Evolutionary conservation across 2,797 vertebrate species (phyloP), one percentile per base, ranked within the genome.

Genomic region (Darevskia nairensis): DNA sequence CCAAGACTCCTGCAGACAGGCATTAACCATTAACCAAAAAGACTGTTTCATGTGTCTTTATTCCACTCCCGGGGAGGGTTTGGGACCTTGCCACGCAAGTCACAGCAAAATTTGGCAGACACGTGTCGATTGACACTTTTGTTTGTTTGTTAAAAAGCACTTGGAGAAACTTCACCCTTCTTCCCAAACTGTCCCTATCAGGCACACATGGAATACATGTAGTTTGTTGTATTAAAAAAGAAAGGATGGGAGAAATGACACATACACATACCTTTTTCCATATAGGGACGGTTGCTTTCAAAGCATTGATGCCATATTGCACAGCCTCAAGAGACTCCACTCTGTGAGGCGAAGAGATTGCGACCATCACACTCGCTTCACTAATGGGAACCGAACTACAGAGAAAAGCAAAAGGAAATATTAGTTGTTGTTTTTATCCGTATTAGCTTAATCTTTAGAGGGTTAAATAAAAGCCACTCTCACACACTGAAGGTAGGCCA

Each of bases 331-430:
- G 97, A 41, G 98, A 96, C 3, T 98, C 97, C 0, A 86, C 91
- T 85, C 98, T 97, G 84, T 98, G 98, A 21, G 98, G 98, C 6
- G 98, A 98, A 0, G 99, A 99, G 88, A 98, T 96, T 8, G 98
- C 98, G 85, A 99, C 98, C 91, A 97, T 96, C 39, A 99, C 96
- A 35, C 98, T 99, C 81, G 98, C 98, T 95, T 99, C 98, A 3
- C 97, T 97, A 93, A 99, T 93, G 79, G 97, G 97, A 94, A 99
- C 98, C 89, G 97, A 93, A 55, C 98, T 98, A 92, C 23, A 89
- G 92, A 78, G 85, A 87, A 92, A 89, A 46, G 81, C 61, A 89
- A 68, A 76, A 92, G 88, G 29, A 64, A 91, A 89, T 89, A 87
- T 86, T 82, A 92, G 83, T 13, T 85, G 87, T 86, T 93, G 79